Percentiles rank a stretch among this genome's conserved stretches.
phyloP scores from a whole-genome alignment of 2,797 vertebrate genomes.

The Peromyscus aztecus region DNA sequence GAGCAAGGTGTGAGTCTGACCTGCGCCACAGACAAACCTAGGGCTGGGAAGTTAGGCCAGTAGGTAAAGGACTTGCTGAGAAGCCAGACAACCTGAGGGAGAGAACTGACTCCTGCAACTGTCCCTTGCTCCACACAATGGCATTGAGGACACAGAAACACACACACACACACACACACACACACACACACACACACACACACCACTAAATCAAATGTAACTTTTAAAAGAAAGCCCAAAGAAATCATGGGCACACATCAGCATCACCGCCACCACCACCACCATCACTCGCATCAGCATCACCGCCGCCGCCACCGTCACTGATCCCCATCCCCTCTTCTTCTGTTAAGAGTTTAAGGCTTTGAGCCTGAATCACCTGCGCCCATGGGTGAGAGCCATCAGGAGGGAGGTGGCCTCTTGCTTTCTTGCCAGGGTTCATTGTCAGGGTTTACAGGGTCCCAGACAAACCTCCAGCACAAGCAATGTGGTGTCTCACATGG shows the following conservation, averaged over 20 bases:
- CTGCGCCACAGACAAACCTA: not conserved
- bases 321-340: not conserved
- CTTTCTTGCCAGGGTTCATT: not conserved
- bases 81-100: not conserved
- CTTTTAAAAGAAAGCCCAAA: not conserved
- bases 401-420: not conserved
- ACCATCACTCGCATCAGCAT: not conserved
- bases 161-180: too few species aligned
- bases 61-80: not conserved
- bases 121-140: not conserved
- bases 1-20: not conserved
- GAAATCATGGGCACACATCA: not conserved
- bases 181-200: not conserved
- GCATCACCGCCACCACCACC: not conserved
- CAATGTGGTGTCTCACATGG: not conserved
- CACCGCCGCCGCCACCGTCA: too few species aligned
- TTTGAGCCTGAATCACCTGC: not conserved
- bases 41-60: not conserved
- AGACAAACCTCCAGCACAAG: not conserved
- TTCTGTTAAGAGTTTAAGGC: not conserved
- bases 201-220: not conserved
- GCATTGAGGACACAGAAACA: not conserved
- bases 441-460: not conserved
- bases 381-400: rapidly evolving
- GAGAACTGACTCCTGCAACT: not conserved